Base-by-base conservation (phyloP, 2,113 vertebrate species). In the Carollia perspicillata region DNA sequence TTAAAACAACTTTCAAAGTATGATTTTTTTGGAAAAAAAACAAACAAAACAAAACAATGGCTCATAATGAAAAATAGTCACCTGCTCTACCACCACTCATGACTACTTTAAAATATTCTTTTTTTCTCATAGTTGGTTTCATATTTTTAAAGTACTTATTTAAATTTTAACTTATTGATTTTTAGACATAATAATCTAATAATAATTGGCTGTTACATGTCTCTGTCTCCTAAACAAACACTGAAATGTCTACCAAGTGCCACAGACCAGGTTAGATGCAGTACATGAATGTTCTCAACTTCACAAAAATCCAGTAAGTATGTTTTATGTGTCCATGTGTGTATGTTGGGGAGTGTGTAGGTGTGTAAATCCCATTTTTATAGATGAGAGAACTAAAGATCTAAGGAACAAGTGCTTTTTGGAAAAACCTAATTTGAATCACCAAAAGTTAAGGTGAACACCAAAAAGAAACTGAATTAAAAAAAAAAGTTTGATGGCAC, bases 371-470 rank as follows among this genome's bases (percentile, higher is more conserved):
- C 2, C 35, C 1, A 71, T 71, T 94, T 92, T 90, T 44, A 90
- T 28, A 87, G 51, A 89, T 68, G 23, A 92, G 55, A 20, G 83
- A 92, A 86, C 8, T 63, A 23, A 90, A 92, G 35, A 60, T 77
- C 35, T 77, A 89, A 95, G 60, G 71, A 75, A 53, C 33, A 88
- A 35, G 5, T 81, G 37, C 12, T 74, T 90, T 95, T 55, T 49
- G 86, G 53, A 60, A 96, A 96, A 95, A 96, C 89, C 18, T 17
- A 88, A 58, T 16, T 69, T 79, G 33, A 93, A 65, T 93, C 13
- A 87, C 69, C 42, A n/a, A 71, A 94, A 91, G 68, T 81, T 94
- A 93, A 93, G 94, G 47, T 58, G 44, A 92, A 95, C 20, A 65
- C 8, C 9, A 60, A 93, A 89, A 90, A 90, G 18, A 79, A 94